Evolutionary conservation across 2,797 vertebrate species (phyloP), one percentile per base, ranked within the genome.

Genomic region (Sternotherus odoratus): DNA sequence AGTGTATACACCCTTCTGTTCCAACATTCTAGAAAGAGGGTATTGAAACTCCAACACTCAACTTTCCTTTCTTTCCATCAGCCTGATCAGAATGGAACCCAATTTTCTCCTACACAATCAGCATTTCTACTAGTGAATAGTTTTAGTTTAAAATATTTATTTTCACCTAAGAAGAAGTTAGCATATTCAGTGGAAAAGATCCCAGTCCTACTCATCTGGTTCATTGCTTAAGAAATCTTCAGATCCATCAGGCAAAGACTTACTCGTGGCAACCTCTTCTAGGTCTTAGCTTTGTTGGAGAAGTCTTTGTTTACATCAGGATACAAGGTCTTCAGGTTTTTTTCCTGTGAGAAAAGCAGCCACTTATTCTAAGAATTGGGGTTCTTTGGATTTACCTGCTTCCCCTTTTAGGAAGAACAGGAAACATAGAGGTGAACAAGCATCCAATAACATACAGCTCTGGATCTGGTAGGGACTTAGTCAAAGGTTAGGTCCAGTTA

Each of bases 51-150:
- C 13, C 75, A 82, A 2, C 23, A 79, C 13, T 54, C 43, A n/a
- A 56, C 12, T 83, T 83, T 87, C 24, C 63, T 90, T 66, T 28
- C 23, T 39, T 78, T 82, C 33, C 63, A 96, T 94, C 80, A 75
- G 6, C 85, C 66, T 86, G 21, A 81, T 13, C 50, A 77, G 9
- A 50, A 1, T 43, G 13, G 48, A 21, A 19, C 82, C 39, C 16
- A 36, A 33, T 72, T 17, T 11, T 85, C 77, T 75, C 36, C 66
- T 77, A 72, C 8, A 12, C 2, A 17, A 69, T 75, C 10, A 88
- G 3, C 8, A 56, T 85, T 94, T 91, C 51, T 87, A 72, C 46
- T 75, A 53, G 8, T 74, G 24, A 26, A 10, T 77, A 72, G 11
- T 12, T 93, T 89, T 36, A 75, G 24, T 12, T 13, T 56, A 60